Evolutionary conservation across 2,113 vertebrate genomes (phyloP).

Genomic region (Equus quagga): DNA sequence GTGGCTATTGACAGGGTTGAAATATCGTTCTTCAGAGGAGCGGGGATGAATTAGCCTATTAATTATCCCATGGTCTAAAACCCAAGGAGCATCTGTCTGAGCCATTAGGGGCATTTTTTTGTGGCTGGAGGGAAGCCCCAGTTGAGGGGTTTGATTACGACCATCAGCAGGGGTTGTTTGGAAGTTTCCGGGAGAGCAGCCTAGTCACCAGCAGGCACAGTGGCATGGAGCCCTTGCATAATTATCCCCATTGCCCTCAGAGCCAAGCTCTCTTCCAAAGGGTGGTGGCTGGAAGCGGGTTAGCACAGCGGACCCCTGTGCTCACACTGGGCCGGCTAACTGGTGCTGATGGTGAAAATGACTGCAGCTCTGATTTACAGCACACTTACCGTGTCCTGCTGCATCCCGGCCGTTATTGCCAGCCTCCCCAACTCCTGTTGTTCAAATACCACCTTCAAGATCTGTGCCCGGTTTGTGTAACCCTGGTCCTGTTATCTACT

Average conservation of each 20-base stretch:
- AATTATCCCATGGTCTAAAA: background rate
- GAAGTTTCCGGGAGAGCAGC: background rate
- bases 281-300: background rate
- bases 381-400: fast-evolving
- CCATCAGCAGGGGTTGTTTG: background rate
- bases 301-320: fast-evolving
- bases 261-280: fast-evolving
- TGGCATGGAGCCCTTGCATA: background rate
- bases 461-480: background rate
- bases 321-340: background rate
- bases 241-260: background rate
- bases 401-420: fast-evolving
- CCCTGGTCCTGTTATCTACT: background rate
- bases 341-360: fast-evolving
- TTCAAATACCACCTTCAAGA: background rate
- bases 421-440: fast-evolving
- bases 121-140: background rate
- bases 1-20: background rate
- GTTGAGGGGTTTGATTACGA: background rate
- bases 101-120: background rate
- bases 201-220: background rate
- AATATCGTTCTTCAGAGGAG: background rate
- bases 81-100: background rate
- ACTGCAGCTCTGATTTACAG: background rate
- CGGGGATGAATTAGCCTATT: background rate